Base-by-base conservation (phyloP, 2,797 vertebrate genomes). In the Helarctos malayanus region DNA sequence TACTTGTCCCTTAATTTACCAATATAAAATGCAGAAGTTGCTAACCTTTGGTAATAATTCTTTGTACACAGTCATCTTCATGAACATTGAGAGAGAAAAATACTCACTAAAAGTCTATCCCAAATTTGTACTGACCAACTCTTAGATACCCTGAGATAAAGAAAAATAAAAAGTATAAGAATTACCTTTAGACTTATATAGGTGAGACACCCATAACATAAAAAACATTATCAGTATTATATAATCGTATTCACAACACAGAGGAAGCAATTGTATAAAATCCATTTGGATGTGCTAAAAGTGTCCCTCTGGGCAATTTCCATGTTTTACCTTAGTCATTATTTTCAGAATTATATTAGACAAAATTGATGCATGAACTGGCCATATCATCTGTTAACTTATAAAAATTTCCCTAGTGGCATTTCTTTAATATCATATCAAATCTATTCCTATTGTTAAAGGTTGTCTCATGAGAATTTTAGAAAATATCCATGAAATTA, bases 341-440 rank as follows among this genome's bases (percentile, higher is more conserved):
- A 79, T 68, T 80, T 91, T 71, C 16, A 86, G 35, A 47, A 82
- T 73, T 89, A 68, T 79, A 23, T 52, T 86, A 54, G 3, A 49
- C 56, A 56, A 56, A 94, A 97, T 75, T 68, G 45, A 78, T 69
- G 29, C 45, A 38, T 87, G 41, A 95, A 65, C 45, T 83, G 23
- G 13, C 27, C 27, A 80, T 32, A 57, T 79, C 2, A 79, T 83
- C 27, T 92, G 15, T 54, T 92, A 79, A 95, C 3, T 59, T 63
- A 83, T 14, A 78, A 75, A 79, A 82, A 47, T 19, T 45, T 65
- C 47, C 61, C 63, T 87, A n/a, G 7, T 92, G 38, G 1, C 32
- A 29, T 52, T 90, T 71, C 2, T 41, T 87, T 80, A 92, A 54
- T 49, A 80, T 45, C 18, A 25, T 23, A 75, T 89, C 69, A 80